Conservation (phyloP, 2,113 vertebrate genomes). For the Oenanthe oenanthe region DNA sequence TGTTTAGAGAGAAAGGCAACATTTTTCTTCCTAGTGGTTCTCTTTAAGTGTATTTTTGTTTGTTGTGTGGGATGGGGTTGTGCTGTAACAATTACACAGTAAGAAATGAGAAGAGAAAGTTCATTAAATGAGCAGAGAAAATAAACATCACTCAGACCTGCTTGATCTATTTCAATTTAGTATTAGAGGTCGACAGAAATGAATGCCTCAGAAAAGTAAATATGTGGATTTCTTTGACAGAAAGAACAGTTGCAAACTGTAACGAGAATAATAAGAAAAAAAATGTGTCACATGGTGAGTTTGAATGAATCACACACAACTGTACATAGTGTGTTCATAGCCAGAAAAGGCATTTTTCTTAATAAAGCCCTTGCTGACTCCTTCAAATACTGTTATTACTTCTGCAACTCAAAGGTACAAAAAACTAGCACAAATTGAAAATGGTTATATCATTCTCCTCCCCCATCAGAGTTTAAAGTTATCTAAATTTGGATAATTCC, state of each 20-base stretch:
- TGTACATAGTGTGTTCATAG: not conserved
- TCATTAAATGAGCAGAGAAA: not conserved
- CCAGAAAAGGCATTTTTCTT: not conserved
- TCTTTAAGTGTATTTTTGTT: not conserved
- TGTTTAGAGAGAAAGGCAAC: not conserved
- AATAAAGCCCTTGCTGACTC: not conserved
- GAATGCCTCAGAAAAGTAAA: not conserved
- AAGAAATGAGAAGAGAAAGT: not conserved
- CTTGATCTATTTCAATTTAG: not conserved
- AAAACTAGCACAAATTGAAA: not conserved
- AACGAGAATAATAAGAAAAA: not conserved
- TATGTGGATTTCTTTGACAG: not conserved
- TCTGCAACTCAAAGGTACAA: not conserved
- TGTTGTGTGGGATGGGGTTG: not conserved
- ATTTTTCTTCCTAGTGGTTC: not conserved
- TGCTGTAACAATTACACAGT: not conserved
- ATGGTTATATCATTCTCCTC: not conserved
- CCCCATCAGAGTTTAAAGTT: not conserved
- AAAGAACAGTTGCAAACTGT: not conserved
- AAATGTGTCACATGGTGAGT: not conserved
- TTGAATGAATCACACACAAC: not conserved
- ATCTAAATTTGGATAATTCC: not conserved
- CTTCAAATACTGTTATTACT: constrained; percentile 8
- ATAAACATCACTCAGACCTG: not conserved
- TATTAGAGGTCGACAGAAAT: not conserved